Base-by-base conservation (phyloP, 2,888 invertebrate genomes). In the Apoda limacodes region DNA sequence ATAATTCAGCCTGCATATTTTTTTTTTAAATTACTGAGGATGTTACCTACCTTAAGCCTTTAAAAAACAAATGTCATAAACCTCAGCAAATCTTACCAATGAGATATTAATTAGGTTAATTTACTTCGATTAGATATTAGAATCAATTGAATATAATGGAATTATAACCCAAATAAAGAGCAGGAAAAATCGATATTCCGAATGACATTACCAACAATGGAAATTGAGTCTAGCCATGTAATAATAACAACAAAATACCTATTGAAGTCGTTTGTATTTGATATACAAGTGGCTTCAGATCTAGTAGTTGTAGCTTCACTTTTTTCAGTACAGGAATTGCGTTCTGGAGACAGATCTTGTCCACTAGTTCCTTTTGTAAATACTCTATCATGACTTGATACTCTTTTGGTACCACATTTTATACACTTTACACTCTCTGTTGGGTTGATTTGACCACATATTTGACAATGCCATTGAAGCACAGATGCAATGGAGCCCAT, bases 401-500 rank as follows among this genome's bases (percentile, higher is more conserved):
- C 82, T 57, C 87, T 82, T 63, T 83, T 82, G 59, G 83, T 83
- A 52, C 90, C 91, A 83, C 93, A 93, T 84, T 90, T 87, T 83
- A 89, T 85, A 78, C 93, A 93, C 83, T 86, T 88, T 53, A 86
- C 82, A 72, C 88, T 88, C 81, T 93, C 93, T 44, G 92, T 92
- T 47, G 93, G 92, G 75, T 93, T 93, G 78, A 93, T 92, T 76
- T 90, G 86, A 81, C 89, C 87, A 83, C 93, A 93, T 76, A 88
- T 86, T 72, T 86, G 86, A 85, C 93, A 93, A 83, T 92, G 90
- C 93, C 93, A 94, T 84, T 93, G 93, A 74, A 93, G 87, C 83
- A 93, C 93, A 72, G 93, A 93, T 82, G 93, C 92, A 83, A 93
- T 93, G 72, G 93, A 92, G 82, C 93, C 93, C 93, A 93, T 93